Percentiles rank a stretch among this genome's conserved stretches.
phyloP scores from a whole-genome alignment of 1,140 invertebrate genomes.

The Drosophila pruinosa region DNA sequence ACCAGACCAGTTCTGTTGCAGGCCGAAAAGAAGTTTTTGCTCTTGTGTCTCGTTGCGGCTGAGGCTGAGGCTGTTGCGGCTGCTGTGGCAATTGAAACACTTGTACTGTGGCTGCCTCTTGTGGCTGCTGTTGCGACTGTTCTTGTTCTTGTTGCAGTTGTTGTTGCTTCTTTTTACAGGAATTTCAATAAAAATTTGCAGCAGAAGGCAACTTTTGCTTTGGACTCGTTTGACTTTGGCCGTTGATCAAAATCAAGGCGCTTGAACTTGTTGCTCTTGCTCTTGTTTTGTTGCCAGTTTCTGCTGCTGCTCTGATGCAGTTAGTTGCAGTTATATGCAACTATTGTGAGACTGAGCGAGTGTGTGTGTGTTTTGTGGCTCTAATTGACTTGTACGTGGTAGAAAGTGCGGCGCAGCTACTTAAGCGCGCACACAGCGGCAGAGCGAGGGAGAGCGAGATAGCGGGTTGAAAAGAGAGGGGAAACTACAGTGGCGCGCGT shows the following conservation, averaged over 20 bases:
- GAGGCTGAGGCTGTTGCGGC: not conserved
- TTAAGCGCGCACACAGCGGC: slow-evolving; percentile 12
- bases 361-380: slow-evolving; percentile 42
- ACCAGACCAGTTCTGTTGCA: slow-evolving; percentile 70
- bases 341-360: slow-evolving; percentile 48
- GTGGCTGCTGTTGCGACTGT: slow-evolving; percentile 29
- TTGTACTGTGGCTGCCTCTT: slow-evolving; percentile 57
- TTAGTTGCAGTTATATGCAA: slow-evolving; percentile 79
- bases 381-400: slow-evolving; percentile 79
- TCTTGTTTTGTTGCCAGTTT: slow-evolving; percentile 47
- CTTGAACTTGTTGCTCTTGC: slow-evolving; percentile 75
- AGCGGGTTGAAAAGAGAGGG: not conserved
- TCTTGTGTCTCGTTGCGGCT: slow-evolving; percentile 40
- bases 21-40: slow-evolving; percentile 63
- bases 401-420: slow-evolving; percentile 64
- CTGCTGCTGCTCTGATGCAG: slow-evolving; percentile 46
- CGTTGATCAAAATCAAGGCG: slow-evolving; percentile 70
- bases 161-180: slow-evolving; percentile 64
- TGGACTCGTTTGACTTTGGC: slow-evolving; percentile 76
- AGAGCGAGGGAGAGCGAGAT: not conserved
- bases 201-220: slow-evolving; percentile 66
- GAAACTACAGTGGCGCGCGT: slow-evolving; percentile 17
- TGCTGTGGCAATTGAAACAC: slow-evolving; percentile 74
- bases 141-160: slow-evolving; percentile 13
- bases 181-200: slow-evolving; percentile 81